Conservation (phyloP, 2,888 invertebrate species). For the Idaea dimidiata region DNA sequence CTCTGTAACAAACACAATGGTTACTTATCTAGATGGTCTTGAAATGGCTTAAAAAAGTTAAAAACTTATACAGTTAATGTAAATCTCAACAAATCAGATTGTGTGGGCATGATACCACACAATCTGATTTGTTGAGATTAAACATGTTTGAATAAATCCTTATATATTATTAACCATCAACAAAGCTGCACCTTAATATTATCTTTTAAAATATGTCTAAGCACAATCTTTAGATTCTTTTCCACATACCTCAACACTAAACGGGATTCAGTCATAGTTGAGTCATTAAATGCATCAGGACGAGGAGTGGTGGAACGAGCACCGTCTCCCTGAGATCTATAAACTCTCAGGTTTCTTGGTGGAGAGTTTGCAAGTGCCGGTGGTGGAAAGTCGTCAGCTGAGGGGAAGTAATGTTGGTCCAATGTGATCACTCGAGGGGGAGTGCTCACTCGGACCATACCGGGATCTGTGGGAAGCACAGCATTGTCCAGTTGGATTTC, state of each 20-base stretch:
- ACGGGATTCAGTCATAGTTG: slow-evolving; percentile 73
- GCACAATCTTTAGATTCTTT: slow-evolving; percentile 1
- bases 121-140: too few species aligned
- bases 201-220: too few species aligned
- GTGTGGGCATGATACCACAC: too few species aligned
- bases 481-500: slow-evolving; percentile 93
- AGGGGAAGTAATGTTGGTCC: slow-evolving; percentile 91
- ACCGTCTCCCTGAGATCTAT: slow-evolving; percentile 66
- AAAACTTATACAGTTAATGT: neutral
- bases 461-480: slow-evolving; percentile 85
- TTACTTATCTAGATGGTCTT: slow-evolving; percentile 10
- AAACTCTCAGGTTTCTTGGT: slow-evolving; percentile 54
- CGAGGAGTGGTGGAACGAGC: slow-evolving; percentile 61
- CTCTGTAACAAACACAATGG: slow-evolving; percentile 65
- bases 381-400: slow-evolving; percentile 79
- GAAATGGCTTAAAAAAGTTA: neutral
- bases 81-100: too few species aligned
- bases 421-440: slow-evolving; percentile 94
- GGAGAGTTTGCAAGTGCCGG: slow-evolving; percentile 57
- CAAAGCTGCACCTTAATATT: slow-evolving; percentile 4
- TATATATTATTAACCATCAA: neutral
- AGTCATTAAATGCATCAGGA: slow-evolving; percentile 68
- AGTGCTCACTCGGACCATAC: slow-evolving; percentile 90
- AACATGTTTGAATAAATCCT: neutral
- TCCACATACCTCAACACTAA: slow-evolving; percentile 60